phyloP scores from a whole-genome alignment of 1,140 invertebrate genomes.

The Diuraphis noxia region DNA sequence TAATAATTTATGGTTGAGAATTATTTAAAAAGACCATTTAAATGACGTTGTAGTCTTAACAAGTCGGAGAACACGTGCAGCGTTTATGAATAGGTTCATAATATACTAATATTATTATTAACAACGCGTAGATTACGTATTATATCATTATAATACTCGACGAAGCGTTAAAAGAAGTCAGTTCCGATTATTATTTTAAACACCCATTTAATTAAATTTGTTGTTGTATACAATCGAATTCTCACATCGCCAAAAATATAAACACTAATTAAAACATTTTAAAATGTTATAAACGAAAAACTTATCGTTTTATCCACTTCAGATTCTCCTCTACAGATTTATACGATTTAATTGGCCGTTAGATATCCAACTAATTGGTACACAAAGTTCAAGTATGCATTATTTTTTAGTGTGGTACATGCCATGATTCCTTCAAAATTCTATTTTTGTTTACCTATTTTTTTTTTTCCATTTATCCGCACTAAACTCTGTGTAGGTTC shows the following conservation, averaged over 20 bases:
- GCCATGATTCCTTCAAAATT: background rate
- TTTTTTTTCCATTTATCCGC: background rate
- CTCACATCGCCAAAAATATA: slow-evolving; percentile 19
- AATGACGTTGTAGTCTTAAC: background rate
- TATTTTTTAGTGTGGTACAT: background rate
- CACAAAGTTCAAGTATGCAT: background rate
- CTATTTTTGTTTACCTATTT: background rate
- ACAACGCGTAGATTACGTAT: background rate
- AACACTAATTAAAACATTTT: slow-evolving; percentile 19
- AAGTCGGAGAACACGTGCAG: background rate
- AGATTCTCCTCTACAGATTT: background rate
- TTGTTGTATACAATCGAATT: slow-evolving; percentile 10
- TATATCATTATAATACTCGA: background rate
- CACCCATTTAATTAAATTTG: background rate
- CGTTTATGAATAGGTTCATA: background rate
- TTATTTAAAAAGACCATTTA: background rate
- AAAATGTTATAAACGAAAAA: background rate
- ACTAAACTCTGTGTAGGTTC: background rate
- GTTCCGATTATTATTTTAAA: background rate
- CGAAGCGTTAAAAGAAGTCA: background rate
- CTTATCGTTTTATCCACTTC: background rate
- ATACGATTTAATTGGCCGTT: slow-evolving; percentile 26
- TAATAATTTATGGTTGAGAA: background rate
- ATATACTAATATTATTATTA: no score
- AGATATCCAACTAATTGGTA: slow-evolving; percentile 8